Conservation (phyloP, 2,113 vertebrate genomes). For the Pimephales promelas region DNA sequence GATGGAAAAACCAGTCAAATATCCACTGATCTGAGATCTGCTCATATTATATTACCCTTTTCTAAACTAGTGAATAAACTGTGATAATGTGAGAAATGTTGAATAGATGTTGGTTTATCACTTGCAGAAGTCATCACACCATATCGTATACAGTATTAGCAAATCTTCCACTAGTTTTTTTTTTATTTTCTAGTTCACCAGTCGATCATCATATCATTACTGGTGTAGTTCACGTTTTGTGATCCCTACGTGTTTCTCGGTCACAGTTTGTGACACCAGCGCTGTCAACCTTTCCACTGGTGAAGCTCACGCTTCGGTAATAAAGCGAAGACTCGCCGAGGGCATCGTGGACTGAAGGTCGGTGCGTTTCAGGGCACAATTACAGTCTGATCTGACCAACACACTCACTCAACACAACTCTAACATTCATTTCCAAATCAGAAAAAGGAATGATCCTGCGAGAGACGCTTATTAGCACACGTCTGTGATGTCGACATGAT, state of each 20-base stretch:
- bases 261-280: background rate
- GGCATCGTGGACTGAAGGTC: constrained; percentile 40
- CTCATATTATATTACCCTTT: no score
- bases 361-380: constrained; percentile 29
- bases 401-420: background rate
- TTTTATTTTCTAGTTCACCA: background rate
- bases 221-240: no score
- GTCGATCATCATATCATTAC: background rate
- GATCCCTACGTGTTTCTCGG: background rate
- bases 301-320: constrained; percentile 14
- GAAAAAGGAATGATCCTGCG: background rate
- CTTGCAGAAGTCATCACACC: background rate
- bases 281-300: background rate
- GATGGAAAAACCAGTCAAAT: no score
- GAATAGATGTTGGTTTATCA: background rate
- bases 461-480: background rate
- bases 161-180: background rate
- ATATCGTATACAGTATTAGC: no score
- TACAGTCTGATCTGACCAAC: constrained; percentile 33
- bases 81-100: no score
- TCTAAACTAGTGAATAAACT: no score
- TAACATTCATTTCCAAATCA: constrained; percentile 8
- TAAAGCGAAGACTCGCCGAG: background rate
- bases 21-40: no score
- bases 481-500: constrained; percentile 26